A percentile compares a stretch with the other conserved stretches of the same genome.
Conservation (phyloP, 2,888 invertebrate species). For the Drosophila melanocephala region DNA sequence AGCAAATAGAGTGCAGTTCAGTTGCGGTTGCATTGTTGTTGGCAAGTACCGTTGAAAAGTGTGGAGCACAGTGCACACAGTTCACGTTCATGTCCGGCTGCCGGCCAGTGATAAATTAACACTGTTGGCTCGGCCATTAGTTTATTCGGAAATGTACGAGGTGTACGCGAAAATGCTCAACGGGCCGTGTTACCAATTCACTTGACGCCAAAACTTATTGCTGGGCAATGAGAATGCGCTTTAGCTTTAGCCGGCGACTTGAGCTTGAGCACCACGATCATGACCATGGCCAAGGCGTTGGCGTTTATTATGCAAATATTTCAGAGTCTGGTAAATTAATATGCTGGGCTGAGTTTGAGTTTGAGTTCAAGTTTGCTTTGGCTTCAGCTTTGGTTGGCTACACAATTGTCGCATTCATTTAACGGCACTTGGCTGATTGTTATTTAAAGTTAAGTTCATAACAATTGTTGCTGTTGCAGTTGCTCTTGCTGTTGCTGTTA, state of each 20-base stretch:
- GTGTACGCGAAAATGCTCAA: conserved; percentile 52
- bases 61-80: conserved; percentile 25
- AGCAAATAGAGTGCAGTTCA: conserved; percentile 47
- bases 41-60: conserved; percentile 66
- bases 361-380: conserved; percentile 41
- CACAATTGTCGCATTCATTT: conserved; percentile 79
- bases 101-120: conserved; percentile 82
- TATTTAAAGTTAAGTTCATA: conserved; percentile 79
- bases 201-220: conserved; percentile 77
- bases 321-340: conserved; percentile 74
- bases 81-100: conserved; percentile 69
- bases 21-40: conserved; percentile 64
- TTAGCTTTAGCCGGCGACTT: conserved; percentile 53
- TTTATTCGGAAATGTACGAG: conserved; percentile 77
- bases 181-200: conserved; percentile 66
- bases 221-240: conserved; percentile 70
- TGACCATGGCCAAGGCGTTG: conserved; percentile 63
- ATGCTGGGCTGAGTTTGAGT: conserved; percentile 46
- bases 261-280: conserved; percentile 8
- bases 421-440: conserved; percentile 79
- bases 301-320: conserved; percentile 80
- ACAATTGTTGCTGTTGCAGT: conserved; percentile 63
- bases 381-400: conserved; percentile 41
- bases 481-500: conserved; percentile 37
- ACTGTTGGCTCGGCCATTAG: conserved; percentile 77